These are phyloP conservation scores for Hystrix cristata DNA, from an alignment of 2,113 vertebrate species.

Conservation along the genomic window DNA sequence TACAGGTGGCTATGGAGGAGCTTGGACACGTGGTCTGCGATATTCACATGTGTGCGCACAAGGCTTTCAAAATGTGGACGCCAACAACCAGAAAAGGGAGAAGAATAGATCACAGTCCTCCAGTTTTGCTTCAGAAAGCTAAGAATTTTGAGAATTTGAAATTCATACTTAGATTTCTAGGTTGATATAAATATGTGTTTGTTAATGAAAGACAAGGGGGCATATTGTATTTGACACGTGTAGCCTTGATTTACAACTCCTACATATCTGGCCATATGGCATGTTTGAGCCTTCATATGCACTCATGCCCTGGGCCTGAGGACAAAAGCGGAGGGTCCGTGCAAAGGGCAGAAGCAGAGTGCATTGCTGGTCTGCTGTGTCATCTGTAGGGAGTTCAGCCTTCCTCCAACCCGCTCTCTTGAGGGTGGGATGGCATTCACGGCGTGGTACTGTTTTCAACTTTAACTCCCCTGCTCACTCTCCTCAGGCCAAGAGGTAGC, in stretches of 20 bases:
- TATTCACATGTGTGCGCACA: not conserved
- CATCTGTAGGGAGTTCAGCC: not conserved
- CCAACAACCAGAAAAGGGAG: not conserved
- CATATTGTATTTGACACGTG: conserved; percentile 44
- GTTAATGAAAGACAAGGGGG: not conserved
- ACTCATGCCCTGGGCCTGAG: not conserved
- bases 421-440: not conserved
- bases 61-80: not conserved
- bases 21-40: not conserved
- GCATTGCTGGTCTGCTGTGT: not conserved
- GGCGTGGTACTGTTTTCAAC: not conserved
- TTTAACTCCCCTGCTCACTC: not conserved
- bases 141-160: conserved; percentile 48
- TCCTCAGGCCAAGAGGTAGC: not conserved
- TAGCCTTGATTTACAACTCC: conserved; percentile 39
- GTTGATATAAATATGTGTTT: conserved; percentile 28
- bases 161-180: conserved; percentile 45
- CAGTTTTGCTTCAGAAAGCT: conserved; percentile 14
- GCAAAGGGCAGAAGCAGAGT: not conserved
- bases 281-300: not conserved
- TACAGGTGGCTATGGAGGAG: not conserved
- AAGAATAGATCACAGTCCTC: not conserved
- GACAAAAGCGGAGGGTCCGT: not conserved
- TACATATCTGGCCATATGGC: not conserved
- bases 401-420: not conserved